Conservation (phyloP, 2,113 vertebrate genomes). For the Trinectes maculatus region DNA sequence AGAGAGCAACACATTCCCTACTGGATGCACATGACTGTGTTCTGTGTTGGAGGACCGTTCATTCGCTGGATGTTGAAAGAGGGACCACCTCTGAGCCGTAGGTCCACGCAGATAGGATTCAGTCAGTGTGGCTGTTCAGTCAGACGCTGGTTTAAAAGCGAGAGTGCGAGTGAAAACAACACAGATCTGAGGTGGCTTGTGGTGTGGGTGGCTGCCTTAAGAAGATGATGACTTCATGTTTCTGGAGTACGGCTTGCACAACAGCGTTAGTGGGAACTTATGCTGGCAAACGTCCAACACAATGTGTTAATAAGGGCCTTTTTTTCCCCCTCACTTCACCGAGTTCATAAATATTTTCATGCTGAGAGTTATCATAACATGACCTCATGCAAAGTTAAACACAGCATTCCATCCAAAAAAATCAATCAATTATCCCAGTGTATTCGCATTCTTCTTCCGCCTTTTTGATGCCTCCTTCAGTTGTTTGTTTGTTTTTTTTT, state of each 20-base stretch:
- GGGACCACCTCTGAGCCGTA: conserved; percentile 36
- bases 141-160: conserved; percentile 15
- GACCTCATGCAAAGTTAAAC: conserved; percentile 66
- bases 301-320: conserved; percentile 56
- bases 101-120: conserved; percentile 27
- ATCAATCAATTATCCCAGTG: not conserved
- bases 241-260: conserved; percentile 47
- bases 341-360: conserved; percentile 76
- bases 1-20: conserved; percentile 46
- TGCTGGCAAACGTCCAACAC: conserved; percentile 52
- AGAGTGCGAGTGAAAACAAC: conserved; percentile 42
- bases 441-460: not conserved
- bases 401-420: conserved; percentile 69
- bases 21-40: conserved; percentile 33
- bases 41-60: conserved; percentile 15
- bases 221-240: conserved; percentile 50
- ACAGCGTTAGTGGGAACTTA: conserved; percentile 45
- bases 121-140: conserved; percentile 18
- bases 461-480: not conserved
- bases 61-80: conserved; percentile 16
- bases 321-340: conserved; percentile 44
- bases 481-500: conserved; percentile 13
- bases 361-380: conserved; percentile 75
- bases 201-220: conserved; percentile 43
- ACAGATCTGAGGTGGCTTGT: conserved; percentile 2